phyloP scores from a whole-genome alignment of 2,797 vertebrate genomes.

The Epinephelus coioides region DNA sequence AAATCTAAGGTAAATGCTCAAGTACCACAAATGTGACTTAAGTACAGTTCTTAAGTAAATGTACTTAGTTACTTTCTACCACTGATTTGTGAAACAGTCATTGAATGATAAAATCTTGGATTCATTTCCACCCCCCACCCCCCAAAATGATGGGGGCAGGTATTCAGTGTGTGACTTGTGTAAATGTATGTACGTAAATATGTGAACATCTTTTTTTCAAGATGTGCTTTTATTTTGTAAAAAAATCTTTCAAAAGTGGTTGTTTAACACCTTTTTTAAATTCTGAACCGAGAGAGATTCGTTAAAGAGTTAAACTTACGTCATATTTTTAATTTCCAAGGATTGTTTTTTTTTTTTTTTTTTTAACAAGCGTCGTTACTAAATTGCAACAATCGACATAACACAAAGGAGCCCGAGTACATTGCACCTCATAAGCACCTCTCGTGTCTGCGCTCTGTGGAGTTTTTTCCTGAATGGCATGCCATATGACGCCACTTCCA shows the following conservation, averaged over 20 bases:
- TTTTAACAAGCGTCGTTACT: constrained; percentile 31
- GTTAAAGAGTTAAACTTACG: constrained; percentile 17
- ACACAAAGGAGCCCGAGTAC: constrained; percentile 37
- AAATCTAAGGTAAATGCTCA: neutral
- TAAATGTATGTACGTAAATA: neutral
- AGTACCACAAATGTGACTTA: too few species aligned
- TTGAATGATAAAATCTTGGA: neutral
- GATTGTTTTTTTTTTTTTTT: constrained; percentile 32
- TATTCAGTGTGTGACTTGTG: neutral
- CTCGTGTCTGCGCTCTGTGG: constrained; percentile 57
- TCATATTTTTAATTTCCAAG: constrained; percentile 34
- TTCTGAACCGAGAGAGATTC: constrained; percentile 6
- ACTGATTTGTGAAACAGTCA: neutral
- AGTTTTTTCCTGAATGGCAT: constrained; percentile 70
- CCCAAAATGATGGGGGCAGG: neutral
- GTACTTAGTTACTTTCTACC: neutral
- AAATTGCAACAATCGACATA: constrained; percentile 50
- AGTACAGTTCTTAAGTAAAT: neutral
- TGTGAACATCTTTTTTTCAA: neutral
- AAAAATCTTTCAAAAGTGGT: neutral
- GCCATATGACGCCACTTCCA: constrained; percentile 81
- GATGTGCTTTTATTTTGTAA: neutral
- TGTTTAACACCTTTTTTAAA: neutral
- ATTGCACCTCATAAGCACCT: constrained; percentile 73
- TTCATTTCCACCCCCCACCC: neutral